phyloP scores from a whole-genome alignment of 23 tunicate genomes.

The Diplosoma virens region DNA sequence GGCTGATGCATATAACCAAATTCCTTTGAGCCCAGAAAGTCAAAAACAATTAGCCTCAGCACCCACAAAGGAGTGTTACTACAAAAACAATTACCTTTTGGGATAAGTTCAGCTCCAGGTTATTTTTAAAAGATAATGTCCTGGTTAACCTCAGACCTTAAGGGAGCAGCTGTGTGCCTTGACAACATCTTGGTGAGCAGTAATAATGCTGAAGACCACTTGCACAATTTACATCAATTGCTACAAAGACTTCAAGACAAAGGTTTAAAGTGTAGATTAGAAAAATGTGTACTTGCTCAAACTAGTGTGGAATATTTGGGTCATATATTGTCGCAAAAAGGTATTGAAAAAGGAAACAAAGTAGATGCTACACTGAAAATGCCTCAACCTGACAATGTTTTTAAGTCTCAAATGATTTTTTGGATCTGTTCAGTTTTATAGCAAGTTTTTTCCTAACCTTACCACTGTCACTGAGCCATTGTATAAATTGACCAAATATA shows the following conservation, averaged over 20 bases:
- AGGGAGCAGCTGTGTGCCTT: conserved; percentile 20
- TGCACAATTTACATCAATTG: conserved; percentile 19
- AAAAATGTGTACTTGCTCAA: conserved; percentile 37
- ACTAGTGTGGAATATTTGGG: conserved; percentile 34
- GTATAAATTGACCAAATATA: not conserved
- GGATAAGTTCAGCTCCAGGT: conserved; percentile 13
- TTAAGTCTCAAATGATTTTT: conserved; percentile 23
- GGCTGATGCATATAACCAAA: conserved; percentile 31
- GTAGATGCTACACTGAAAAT: conserved; percentile 31
- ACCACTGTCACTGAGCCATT: conserved; percentile 28
- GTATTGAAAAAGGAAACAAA: conserved; percentile 8
- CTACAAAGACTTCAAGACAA: conserved; percentile 18
- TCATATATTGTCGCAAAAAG: conserved; percentile 4
- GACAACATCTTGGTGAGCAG: conserved; percentile 43
- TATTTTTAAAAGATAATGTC: not conserved
- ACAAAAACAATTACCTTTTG: conserved; percentile 18
- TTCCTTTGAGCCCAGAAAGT: conserved; percentile 19
- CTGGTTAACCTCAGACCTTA: not conserved
- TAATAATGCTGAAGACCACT: conserved; percentile 10
- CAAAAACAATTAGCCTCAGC: conserved; percentile 32
- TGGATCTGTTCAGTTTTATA: conserved; percentile 39
- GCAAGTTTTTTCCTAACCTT: conserved; percentile 20
- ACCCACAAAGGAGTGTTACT: conserved; percentile 20
- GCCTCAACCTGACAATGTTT: conserved; percentile 17
- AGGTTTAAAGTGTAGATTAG: conserved; percentile 32